Conservation (phyloP, 30 jellyfish, hydroid and myxozoan genomes). For the Nemopilema nomurai region DNA sequence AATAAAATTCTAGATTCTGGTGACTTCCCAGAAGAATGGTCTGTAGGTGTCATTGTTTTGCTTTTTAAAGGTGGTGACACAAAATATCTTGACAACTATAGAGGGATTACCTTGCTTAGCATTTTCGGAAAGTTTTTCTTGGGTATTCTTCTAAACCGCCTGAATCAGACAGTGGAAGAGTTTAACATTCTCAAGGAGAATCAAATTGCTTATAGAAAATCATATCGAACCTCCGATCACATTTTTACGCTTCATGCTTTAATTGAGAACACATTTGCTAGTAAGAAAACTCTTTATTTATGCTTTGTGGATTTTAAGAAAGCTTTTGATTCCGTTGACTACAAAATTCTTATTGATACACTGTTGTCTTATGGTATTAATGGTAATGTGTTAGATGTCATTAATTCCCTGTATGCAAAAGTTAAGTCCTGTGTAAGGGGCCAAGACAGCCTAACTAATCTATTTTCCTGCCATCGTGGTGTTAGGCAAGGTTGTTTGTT, state of each 20-base stretch:
- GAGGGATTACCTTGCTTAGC: conserved; percentile 12
- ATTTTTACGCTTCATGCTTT: conserved; percentile 18
- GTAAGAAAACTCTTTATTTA: conserved; percentile 1
- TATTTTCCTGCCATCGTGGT: conserved; percentile 16
- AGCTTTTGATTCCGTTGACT: background rate
- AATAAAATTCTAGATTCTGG: conserved; percentile 11
- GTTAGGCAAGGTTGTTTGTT: conserved; percentile 43
- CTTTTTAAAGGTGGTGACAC: conserved; percentile 10
- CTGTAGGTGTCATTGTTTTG: background rate
- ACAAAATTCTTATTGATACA: background rate
- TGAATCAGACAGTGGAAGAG: background rate
- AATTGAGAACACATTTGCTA: background rate
- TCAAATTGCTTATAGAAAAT: background rate
- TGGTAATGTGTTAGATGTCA: background rate
- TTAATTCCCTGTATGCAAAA: conserved; percentile 13
- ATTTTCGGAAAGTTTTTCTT: too few species aligned
- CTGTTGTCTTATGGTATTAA: conserved; percentile 13
- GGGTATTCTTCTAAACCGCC: too few species aligned
- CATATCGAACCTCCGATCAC: conserved; percentile 12
- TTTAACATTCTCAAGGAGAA: background rate
- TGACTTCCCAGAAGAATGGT: conserved; percentile 27
- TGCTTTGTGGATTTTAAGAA: background rate
- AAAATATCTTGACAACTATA: conserved; percentile 7
- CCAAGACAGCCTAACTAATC: conserved; percentile 6
- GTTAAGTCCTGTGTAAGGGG: conserved; percentile 19